Percentiles rank a stretch among this genome's conserved stretches.
phyloP scores from a whole-genome alignment of 1,140 invertebrate genomes.

The Bathynomus jamesi region DNA sequence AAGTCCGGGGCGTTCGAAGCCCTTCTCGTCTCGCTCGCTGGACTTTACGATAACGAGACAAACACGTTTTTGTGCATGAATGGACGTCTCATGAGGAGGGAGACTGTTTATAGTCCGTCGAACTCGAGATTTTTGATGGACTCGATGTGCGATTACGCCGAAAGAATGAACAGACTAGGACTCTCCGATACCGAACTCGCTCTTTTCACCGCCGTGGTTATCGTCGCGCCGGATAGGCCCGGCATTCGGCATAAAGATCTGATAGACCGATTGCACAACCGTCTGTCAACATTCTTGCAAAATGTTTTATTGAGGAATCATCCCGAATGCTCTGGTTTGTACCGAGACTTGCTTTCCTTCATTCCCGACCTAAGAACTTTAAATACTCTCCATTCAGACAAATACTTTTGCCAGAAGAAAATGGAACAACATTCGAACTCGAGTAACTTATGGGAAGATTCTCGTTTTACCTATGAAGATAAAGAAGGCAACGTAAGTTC shows the following conservation, averaged over 20 bases:
- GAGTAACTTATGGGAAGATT: constrained; percentile 37
- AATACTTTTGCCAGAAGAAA: constrained; percentile 76
- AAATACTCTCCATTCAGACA: constrained; percentile 93
- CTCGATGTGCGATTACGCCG: constrained; percentile 95
- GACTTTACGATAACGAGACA: constrained; percentile 68
- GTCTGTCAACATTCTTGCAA: constrained; percentile 74
- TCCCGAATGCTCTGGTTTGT: constrained; percentile 58
- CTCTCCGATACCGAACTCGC: constrained; percentile 87
- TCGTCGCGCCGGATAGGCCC: constrained; percentile 85
- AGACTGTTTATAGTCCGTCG: constrained; percentile 67
- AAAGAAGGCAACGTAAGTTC: constrained; percentile 55
- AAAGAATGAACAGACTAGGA: constrained; percentile 79
- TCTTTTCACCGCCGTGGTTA: constrained; percentile 87
- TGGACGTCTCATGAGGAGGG: constrained; percentile 78
- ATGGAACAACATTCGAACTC: constrained; percentile 72
- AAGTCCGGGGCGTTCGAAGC: constrained; percentile 94
- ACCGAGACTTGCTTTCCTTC: constrained; percentile 82
- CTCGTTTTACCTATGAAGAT: constrained; percentile 24
- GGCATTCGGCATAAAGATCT: constrained; percentile 84
- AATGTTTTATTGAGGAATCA: constrained; percentile 73
- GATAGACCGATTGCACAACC: constrained; percentile 84
- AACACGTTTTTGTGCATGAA: constrained; percentile 76
- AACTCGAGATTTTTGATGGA: constrained; percentile 91
- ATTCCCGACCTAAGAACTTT: constrained; percentile 89
- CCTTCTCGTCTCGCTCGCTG: constrained; percentile 79